These are phyloP conservation scores for Typhlichthys eigenmanni DNA, from an alignment of 2,797 vertebrate species.

Conservation along the genomic window DNA sequence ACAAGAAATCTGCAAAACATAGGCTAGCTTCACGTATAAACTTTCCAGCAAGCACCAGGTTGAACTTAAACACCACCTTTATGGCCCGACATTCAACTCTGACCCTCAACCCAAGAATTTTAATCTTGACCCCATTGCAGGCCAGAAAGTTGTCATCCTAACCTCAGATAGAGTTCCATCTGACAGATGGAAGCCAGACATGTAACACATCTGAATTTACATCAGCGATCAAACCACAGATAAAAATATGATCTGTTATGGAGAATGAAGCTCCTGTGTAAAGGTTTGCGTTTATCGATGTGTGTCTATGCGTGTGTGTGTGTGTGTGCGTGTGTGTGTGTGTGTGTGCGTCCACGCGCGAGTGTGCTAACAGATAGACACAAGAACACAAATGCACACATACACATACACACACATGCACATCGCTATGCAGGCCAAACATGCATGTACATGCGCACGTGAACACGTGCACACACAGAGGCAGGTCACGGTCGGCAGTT, in stretches of 20 bases:
- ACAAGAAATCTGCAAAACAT: conserved; percentile 45
- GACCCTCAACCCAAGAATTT: conserved; percentile 45
- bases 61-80: conserved; percentile 18
- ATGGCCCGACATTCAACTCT: conserved; percentile 45
- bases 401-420: conserved; percentile 11
- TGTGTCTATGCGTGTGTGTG: conserved; percentile 21
- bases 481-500: conserved; percentile 54
- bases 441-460: conserved; percentile 18
- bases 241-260: conserved; percentile 48
- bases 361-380: conserved; percentile 13
- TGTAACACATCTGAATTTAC: conserved; percentile 41
- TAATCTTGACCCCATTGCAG: conserved; percentile 39
- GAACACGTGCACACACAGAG: conserved; percentile 32
- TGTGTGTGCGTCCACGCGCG: conserved; percentile 18
- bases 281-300: too few species aligned
- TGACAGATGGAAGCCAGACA: conserved; percentile 67
- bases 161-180: conserved; percentile 35
- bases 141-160: conserved; percentile 19
- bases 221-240: conserved; percentile 36
- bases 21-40: conserved; percentile 45
- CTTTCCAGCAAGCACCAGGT: conserved; percentile 38
- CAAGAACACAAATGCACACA: neutral
- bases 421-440: conserved; percentile 8
- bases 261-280: conserved; percentile 35
- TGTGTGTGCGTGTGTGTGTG: neutral